Conservation (phyloP, 2,797 vertebrate species). For the Pantherophis alleghaniensis region DNA sequence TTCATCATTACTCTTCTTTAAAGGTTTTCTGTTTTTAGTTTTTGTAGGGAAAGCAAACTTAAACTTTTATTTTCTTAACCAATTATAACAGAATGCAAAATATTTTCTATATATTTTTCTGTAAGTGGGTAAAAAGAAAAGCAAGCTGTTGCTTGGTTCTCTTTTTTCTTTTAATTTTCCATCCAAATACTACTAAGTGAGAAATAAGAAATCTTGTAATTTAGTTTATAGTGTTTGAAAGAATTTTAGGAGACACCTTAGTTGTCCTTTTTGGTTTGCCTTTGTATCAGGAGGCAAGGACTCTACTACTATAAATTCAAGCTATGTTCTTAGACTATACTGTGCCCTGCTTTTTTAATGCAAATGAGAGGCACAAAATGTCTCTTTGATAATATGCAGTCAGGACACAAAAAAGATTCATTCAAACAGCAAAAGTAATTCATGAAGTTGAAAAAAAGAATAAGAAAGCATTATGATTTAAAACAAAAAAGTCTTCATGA, state of each 20-base stretch:
- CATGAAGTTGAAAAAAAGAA: constrained; percentile 76
- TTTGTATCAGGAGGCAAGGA: constrained; percentile 64
- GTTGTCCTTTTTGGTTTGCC: constrained; percentile 58
- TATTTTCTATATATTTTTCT: constrained; percentile 34
- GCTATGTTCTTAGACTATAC: constrained; percentile 70
- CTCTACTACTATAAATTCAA: constrained; percentile 73
- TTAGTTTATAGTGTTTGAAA: constrained; percentile 54
- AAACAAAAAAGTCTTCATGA: constrained; percentile 31
- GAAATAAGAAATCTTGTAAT: constrained; percentile 50
- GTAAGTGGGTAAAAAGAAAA: constrained; percentile 30
- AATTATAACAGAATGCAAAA: constrained; percentile 37
- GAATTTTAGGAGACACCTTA: constrained; percentile 43
- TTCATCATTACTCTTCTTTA: background rate
- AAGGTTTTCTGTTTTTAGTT: background rate
- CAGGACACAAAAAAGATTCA: constrained; percentile 80
- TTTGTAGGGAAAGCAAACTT: constrained; percentile 39
- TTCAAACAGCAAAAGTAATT: constrained; percentile 87
- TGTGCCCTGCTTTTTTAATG: constrained; percentile 80
- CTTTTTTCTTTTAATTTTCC: background rate
- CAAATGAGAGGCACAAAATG: constrained; percentile 85
- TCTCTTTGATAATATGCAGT: constrained; percentile 89
- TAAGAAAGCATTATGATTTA: constrained; percentile 69
- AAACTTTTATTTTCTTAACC: constrained; percentile 51
- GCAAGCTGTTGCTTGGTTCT: background rate
- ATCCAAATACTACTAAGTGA: background rate